A percentile compares a stretch with the other conserved stretches of the same genome.
These are phyloP conservation scores for Oncorhynchus tshawytscha DNA, from an alignment of 2,113 vertebrate species.

Conservation along the genomic window DNA sequence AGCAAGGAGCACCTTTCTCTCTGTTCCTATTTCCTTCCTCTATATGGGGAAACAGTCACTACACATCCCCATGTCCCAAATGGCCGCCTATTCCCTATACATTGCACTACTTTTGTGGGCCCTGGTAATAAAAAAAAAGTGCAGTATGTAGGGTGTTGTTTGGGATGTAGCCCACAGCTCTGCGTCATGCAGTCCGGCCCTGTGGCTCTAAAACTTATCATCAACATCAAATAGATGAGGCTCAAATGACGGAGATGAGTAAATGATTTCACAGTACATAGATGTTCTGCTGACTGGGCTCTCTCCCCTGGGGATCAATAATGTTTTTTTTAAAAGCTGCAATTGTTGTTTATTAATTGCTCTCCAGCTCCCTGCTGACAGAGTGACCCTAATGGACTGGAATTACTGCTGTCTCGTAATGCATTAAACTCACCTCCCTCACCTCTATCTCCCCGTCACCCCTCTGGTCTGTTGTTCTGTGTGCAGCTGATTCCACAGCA, in stretches of 20 bases:
- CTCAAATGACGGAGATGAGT: constrained; percentile 22
- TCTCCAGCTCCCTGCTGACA: constrained; percentile 69
- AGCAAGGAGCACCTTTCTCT: constrained; percentile 39
- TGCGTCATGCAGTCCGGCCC: neutral
- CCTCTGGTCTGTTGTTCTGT: neutral
- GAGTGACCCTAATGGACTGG: constrained; percentile 71
- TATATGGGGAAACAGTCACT: constrained; percentile 12
- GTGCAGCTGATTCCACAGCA: neutral
- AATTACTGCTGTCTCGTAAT: constrained; percentile 62
- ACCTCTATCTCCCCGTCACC: neutral
- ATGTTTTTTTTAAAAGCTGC: constrained; percentile 39
- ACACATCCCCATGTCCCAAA: too few species aligned
- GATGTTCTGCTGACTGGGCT: constrained; percentile 45
- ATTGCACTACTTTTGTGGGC: too few species aligned
- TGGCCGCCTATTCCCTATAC: too few species aligned
- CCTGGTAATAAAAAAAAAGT: too few species aligned
- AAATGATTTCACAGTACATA: constrained; percentile 48
- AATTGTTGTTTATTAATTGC: constrained; percentile 57
- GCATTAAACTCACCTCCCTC: constrained; percentile 44
- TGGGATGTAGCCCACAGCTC: constrained; percentile 54
- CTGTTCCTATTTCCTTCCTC: constrained; percentile 45
- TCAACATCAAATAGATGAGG: constrained; percentile 6
- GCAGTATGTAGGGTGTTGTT: too few species aligned
- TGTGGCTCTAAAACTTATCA: neutral
- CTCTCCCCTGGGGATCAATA: constrained; percentile 57